phyloP scores from a whole-genome alignment of 2,888 invertebrate species.

The Machimus atricapillus region DNA sequence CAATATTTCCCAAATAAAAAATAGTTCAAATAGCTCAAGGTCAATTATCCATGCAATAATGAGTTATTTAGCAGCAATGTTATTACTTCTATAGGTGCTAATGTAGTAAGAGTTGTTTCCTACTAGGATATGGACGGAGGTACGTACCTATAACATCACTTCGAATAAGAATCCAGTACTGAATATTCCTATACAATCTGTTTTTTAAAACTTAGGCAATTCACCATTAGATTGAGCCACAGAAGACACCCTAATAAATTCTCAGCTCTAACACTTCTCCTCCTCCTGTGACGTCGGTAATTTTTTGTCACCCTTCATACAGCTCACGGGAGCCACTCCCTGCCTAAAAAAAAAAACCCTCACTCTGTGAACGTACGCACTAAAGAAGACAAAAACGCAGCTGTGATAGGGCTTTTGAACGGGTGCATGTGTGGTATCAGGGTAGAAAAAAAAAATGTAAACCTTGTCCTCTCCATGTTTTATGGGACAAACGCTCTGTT shows the following conservation, averaged over 20 bases:
- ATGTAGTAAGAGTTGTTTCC: too few relatives aligned
- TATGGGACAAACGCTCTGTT: neutral
- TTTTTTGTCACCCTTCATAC: neutral
- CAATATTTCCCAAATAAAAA: too few relatives aligned
- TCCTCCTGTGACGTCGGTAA: neutral
- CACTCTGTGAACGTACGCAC: neutral
- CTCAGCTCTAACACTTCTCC: neutral
- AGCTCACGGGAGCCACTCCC: neutral
- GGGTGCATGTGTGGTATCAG: neutral
- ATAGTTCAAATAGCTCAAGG: too few relatives aligned
- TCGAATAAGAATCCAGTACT: neutral
- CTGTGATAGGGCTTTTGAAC: neutral
- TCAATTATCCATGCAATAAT: too few relatives aligned
- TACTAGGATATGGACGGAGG: too few relatives aligned
- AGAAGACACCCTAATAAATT: neutral
- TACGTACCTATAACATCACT: neutral
- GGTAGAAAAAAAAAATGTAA: neutral
- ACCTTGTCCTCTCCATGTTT: neutral
- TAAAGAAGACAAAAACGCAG: neutral
- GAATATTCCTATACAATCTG: neutral
- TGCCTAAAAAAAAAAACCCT: neutral
- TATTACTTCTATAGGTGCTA: too few relatives aligned
- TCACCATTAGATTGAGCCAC: neutral
- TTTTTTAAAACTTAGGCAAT: neutral
- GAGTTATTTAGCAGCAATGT: too few relatives aligned